A percentile compares a stretch with the other conserved stretches of the same genome.
Conservation (phyloP, 2,797 vertebrate genomes). For the Micropoecilia bifurca region DNA sequence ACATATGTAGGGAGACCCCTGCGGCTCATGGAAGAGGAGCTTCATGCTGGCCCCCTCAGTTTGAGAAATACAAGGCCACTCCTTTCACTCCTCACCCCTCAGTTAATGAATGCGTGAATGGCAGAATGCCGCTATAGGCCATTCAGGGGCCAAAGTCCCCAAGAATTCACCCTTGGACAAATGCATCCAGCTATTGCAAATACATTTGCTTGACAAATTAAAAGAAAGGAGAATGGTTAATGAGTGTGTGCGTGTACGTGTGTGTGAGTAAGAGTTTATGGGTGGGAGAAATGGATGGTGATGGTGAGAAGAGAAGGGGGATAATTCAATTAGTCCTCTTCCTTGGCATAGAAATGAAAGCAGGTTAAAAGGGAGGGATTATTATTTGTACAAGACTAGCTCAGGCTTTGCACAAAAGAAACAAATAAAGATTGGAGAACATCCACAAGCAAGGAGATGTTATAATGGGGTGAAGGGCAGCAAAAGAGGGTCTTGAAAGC, state of each 20-base stretch:
- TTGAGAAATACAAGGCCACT: conserved; percentile 90
- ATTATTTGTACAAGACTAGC: conserved; percentile 92
- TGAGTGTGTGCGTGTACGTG: conserved; percentile 59
- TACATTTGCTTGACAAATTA: conserved; percentile 99
- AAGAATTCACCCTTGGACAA: conserved; percentile 92
- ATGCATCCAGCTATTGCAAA: conserved; percentile 95
- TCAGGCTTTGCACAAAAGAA: conserved; percentile 88
- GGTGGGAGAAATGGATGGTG: conserved; percentile 77
- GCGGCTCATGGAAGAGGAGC: conserved; percentile 92
- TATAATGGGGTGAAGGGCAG: conserved; percentile 68
- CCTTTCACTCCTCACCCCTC: conserved; percentile 91
- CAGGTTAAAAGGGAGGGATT: conserved; percentile 93
- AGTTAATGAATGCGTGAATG: conserved; percentile 98
- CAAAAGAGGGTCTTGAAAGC: conserved; percentile 75
- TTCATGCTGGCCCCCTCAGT: conserved; percentile 91
- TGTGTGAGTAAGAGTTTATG: conserved; percentile 72
- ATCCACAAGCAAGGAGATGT: conserved; percentile 76
- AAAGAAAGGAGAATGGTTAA: conserved; percentile 87
- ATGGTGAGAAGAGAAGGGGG: conserved; percentile 82
- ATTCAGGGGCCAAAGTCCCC: conserved; percentile 95
- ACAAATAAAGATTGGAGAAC: conserved; percentile 91
- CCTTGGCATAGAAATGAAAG: conserved; percentile 81
- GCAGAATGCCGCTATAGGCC: conserved; percentile 94
- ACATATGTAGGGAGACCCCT: conserved; percentile 99
- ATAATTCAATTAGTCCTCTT: conserved; percentile 98